phyloP scores from a whole-genome alignment of 1,140 invertebrate genomes.

The Sinella curviseta region DNA sequence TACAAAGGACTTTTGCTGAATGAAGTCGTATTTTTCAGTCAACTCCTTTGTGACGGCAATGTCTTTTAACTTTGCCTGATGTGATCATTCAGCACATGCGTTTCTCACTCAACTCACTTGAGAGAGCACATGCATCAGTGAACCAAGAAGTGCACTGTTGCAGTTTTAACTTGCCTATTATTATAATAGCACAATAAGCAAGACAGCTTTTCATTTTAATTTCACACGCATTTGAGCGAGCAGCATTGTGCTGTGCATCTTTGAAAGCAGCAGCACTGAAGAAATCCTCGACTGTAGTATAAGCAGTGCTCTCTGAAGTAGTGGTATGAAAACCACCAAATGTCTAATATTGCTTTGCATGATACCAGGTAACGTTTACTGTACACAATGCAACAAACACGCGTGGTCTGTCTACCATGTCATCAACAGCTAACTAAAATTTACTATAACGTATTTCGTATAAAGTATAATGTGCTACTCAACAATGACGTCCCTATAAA shows the following conservation, averaged over 20 bases:
- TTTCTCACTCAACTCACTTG: background rate
- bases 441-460: too few species aligned
- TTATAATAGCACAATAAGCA: background rate
- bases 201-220: background rate
- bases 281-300: too few species aligned
- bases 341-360: background rate
- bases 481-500: background rate
- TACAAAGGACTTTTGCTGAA: background rate
- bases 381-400: background rate
- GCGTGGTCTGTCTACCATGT: constrained; percentile 5
- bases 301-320: background rate
- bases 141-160: background rate
- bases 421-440: too few species aligned
- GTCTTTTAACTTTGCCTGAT: background rate
- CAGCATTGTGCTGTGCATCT: too few species aligned
- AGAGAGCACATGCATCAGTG: background rate
- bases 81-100: background rate
- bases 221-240: constrained; percentile 3
- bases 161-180: background rate
- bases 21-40: background rate
- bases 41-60: background rate
- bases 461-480: background rate
- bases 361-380: background rate
- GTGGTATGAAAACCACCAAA: background rate
- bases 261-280: too few species aligned